Evolutionary conservation across 2,113 vertebrate species (phyloP).

Genomic region (Ovis aries): DNA sequence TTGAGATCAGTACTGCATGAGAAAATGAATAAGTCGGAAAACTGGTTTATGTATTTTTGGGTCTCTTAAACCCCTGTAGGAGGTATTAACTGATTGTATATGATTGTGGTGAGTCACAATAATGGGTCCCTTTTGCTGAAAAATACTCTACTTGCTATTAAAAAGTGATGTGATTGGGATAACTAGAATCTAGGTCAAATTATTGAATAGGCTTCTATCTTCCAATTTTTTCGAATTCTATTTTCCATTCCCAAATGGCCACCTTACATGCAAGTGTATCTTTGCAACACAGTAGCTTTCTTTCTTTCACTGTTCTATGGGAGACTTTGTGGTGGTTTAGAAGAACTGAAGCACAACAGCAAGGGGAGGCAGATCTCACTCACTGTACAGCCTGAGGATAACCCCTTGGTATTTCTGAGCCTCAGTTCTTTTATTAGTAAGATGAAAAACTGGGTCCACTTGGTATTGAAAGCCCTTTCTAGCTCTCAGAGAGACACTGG

Average conservation of each 20-base stretch:
- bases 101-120: neutral
- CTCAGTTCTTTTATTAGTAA: neutral
- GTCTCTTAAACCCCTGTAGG: neutral
- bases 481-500: neutral
- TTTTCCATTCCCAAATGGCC: neutral
- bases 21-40: neutral
- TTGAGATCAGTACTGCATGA: neutral
- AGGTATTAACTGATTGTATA: neutral
- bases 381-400: neutral
- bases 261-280: neutral
- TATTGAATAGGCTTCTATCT: neutral
- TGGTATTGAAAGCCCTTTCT: neutral
- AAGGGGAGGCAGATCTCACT: neutral
- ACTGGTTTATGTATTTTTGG: neutral
- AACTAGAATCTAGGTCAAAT: neutral
- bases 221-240: neutral
- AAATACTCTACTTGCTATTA: neutral
- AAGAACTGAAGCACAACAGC: neutral
- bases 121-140: neutral
- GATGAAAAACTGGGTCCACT: neutral
- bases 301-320: neutral
- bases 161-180: neutral
- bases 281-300: neutral
- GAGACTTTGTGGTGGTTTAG: neutral
- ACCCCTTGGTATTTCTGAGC: neutral